Evolutionary conservation across 2,113 vertebrate species (phyloP).

Genomic region (Spheniscus mendiculus): DNA sequence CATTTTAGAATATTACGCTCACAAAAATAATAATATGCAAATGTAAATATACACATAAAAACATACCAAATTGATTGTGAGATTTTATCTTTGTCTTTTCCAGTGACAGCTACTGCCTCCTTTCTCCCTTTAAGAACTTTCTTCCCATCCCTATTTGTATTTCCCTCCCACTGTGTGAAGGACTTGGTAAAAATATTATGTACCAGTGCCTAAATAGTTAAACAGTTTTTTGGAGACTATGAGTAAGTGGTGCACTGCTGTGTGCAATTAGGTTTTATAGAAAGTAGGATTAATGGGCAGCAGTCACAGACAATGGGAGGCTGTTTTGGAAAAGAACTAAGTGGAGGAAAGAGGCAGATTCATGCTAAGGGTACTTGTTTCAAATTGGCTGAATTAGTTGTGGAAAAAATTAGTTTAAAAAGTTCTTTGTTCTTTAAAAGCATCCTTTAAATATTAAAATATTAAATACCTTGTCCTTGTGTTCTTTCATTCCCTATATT

Average conservation of each 20-base stretch:
- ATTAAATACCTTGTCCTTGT: neutral
- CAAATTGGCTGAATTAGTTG: neutral
- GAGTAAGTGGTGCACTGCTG: neutral
- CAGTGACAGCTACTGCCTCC: neutral
- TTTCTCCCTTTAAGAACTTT: neutral
- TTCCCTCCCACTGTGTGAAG: neutral
- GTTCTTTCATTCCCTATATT: neutral
- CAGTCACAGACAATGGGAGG: neutral
- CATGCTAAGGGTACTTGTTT: neutral
- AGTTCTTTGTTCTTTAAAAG: neutral
- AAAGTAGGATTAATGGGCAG: neutral
- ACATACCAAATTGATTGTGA: neutral
- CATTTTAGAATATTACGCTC: neutral
- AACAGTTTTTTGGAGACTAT: neutral
- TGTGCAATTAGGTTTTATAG: constrained; percentile 15
- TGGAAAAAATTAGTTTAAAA: neutral
- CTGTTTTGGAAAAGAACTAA: neutral
- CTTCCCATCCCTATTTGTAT: neutral
- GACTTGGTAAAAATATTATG: neutral
- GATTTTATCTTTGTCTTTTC: neutral
- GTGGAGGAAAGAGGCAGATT: neutral
- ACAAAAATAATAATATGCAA: neutral
- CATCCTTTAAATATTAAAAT: neutral
- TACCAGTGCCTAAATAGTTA: neutral
- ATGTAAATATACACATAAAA: neutral